A percentile compares a stretch with the other conserved stretches of the same genome.
Evolutionary conservation across 2,797 vertebrate species (phyloP).

Genomic region (Melanotaenia parkinsoni): DNA sequence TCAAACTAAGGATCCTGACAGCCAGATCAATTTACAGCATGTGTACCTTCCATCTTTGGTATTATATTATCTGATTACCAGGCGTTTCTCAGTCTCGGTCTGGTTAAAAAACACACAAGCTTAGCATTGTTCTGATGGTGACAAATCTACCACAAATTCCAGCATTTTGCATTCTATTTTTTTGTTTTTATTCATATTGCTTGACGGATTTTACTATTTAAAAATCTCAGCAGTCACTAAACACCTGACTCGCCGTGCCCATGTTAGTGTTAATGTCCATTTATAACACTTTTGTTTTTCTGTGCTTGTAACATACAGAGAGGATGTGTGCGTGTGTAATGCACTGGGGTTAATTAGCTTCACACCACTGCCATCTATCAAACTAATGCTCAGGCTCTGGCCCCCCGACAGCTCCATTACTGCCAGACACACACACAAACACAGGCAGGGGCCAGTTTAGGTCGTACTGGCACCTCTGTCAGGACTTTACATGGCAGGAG

Average conservation of each 20-base stretch:
- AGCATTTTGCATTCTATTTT: not conserved
- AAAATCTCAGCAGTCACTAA: not conserved
- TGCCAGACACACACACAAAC: conserved; percentile 33
- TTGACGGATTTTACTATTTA: not conserved
- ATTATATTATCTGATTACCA: conserved; percentile 4
- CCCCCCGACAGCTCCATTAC: conserved; percentile 76
- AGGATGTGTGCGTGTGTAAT: conserved; percentile 54
- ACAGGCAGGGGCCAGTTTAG: conserved; percentile 28
- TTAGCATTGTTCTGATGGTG: not conserved
- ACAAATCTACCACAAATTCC: not conserved
- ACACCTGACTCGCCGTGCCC: conserved; percentile 5
- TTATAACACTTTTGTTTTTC: conserved; percentile 8
- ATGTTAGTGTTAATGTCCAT: conserved; percentile 7
- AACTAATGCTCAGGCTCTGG: conserved; percentile 66
- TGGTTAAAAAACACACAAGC: not conserved
- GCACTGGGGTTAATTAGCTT: conserved; percentile 81
- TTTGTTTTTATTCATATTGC: not conserved
- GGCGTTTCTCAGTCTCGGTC: not conserved
- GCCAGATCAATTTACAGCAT: conserved; percentile 38
- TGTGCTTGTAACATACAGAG: conserved; percentile 26
- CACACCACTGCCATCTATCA: conserved; percentile 79
- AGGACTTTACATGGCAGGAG: conserved; percentile 12
- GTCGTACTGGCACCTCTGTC: conserved; percentile 8
- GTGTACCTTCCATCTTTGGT: conserved; percentile 9
- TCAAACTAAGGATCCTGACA: conserved; percentile 21